phyloP scores from a whole-genome alignment of 2,797 vertebrate genomes.

The Manis javanica region DNA sequence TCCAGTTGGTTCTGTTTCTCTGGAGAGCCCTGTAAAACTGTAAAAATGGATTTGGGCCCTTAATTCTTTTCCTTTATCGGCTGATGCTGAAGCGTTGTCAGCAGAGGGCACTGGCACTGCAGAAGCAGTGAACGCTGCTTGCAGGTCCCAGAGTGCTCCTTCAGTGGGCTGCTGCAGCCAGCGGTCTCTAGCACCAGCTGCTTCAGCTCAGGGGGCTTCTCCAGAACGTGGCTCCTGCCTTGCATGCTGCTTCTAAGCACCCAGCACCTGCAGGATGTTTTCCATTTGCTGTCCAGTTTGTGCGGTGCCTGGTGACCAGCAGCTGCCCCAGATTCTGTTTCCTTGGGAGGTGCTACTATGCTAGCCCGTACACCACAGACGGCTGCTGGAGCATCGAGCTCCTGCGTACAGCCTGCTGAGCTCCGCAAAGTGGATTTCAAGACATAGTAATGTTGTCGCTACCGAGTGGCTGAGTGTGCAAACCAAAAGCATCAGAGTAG shows the following conservation, averaged over 20 bases:
- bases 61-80: not conserved
- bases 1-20: not conserved
- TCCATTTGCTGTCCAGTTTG: not conserved
- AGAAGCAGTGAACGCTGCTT: not conserved
- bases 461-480: too few species aligned
- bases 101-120: not conserved
- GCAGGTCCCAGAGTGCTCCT: not conserved
- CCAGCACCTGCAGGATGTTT: too few species aligned
- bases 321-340: fast-evolving
- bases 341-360: not conserved
- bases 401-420: too few species aligned
- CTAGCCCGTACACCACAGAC: not conserved
- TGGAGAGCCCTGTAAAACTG: not conserved
- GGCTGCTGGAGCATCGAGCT: not conserved
- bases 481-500: too few species aligned
- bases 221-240: not conserved
- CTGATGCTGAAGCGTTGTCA: not conserved
- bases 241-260: too few species aligned
- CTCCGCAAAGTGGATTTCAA: too few species aligned
- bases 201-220: not conserved
- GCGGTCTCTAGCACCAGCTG: too few species aligned
- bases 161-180: not conserved
- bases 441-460: too few species aligned
- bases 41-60: not conserved
- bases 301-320: not conserved